Base-by-base conservation (phyloP, 53 echinoderm and acorn worm genomes). In the Astropecten irregularis region DNA sequence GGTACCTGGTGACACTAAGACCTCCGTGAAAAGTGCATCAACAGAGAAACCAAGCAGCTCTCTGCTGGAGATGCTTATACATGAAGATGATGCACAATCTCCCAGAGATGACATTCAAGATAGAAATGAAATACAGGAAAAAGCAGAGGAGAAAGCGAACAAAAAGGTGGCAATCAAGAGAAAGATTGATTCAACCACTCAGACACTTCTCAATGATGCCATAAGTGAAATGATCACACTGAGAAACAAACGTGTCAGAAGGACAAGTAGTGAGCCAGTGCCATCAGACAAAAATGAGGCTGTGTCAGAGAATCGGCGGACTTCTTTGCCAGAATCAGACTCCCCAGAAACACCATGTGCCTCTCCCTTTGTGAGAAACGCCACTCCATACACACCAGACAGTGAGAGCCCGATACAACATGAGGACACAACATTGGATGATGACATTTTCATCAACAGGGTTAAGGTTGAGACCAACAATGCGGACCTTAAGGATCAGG, bases 381-480 rank as follows among this genome's bases (percentile, higher is more conserved):
- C 68, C 14, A 92, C 88, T 25, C 95, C 92, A 0, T 92, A 89
- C 87, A 95, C 95, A 44, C 92, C 92, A 6, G 92, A 92, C 34
- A 90, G 84, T 36, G 92, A 84, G 13, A 88, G 88, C 60, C 90
- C 90, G 26, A 60, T 66, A 40, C 66, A 69, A 19, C 73, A 56
- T 82, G 61, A 81, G 18, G 90, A 85, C 50, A 71, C 72, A 40
- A 71, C 83, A 0, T 83, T 95, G 19, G 74, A 83, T 34, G 95
- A 95, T 81, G 95, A 95, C 58, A 73, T 95, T 77, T 95, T 95
- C 50, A 88, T 88, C 34, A 90, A 92, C 66, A 62, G 88, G 49
- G 90, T 95, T 37, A 81, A 83, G 38, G 86, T 95, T 20, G 92
- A 95, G 76, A 85, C 90, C 37, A 89, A 86, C 40, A 71, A 55